phyloP scores from a whole-genome alignment of 2,888 invertebrate species.

The Macrosoma leucophasiata region DNA sequence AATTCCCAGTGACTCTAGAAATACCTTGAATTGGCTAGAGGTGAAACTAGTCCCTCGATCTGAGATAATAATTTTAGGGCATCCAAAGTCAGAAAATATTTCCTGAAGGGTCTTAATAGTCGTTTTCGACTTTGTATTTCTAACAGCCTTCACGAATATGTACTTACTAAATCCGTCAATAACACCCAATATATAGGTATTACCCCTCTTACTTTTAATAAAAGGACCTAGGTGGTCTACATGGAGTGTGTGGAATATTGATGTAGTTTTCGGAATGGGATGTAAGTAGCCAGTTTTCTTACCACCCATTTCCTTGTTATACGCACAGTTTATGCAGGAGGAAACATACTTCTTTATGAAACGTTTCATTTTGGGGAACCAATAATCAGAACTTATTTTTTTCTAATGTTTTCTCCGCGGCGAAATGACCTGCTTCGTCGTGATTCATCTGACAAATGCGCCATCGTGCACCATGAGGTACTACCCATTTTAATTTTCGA shows the following conservation, averaged over 20 bases:
- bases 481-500: conserved; percentile 22
- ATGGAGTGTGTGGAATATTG: conserved; percentile 27
- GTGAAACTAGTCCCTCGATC: conserved; percentile 21
- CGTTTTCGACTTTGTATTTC: conserved; percentile 18
- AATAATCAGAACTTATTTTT: conserved; percentile 19
- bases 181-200: conserved; percentile 20
- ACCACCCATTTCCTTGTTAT: conserved; percentile 21
- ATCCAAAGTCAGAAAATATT: conserved; percentile 20
- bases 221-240: conserved; percentile 27
- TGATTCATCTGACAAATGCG: conserved; percentile 25
- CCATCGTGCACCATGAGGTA: conserved; percentile 25
- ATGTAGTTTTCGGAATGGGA: conserved; percentile 22
- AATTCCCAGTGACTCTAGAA: conserved; percentile 8
- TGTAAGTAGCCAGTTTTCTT: conserved; percentile 20
- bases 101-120: conserved; percentile 18
- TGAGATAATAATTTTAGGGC: conserved; percentile 20
- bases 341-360: conserved; percentile 24
- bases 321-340: conserved; percentile 22
- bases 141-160: conserved; percentile 18
- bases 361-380: conserved; percentile 26
- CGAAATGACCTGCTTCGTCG: conserved; percentile 27
- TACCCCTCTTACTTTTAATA: conserved; percentile 17
- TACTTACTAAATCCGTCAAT: conserved; percentile 23
- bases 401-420: conserved; percentile 22
- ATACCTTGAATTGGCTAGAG: conserved; percentile 18